Percentiles rank a stretch among this genome's conserved stretches.
Evolutionary conservation across 1,140 invertebrate genomes (phyloP).

Genomic region (Megathymus violae): DNA sequence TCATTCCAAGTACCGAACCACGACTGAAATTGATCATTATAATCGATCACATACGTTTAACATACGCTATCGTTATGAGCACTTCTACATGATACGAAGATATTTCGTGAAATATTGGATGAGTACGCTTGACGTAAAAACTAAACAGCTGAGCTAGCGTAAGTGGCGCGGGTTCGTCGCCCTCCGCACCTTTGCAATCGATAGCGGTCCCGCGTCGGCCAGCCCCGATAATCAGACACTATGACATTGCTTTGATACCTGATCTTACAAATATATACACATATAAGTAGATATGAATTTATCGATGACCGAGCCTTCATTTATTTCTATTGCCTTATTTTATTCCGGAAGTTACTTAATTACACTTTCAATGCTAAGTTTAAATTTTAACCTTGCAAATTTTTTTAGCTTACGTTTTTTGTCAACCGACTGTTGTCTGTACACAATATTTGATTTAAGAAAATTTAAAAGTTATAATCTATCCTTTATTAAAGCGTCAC

Average conservation of each 20-base stretch:
- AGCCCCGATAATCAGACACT: conserved; percentile 26
- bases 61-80: neutral
- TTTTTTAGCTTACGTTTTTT: too few species aligned
- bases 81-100: neutral
- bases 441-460: too few species aligned
- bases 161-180: conserved; percentile 51
- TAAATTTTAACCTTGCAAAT: too few species aligned
- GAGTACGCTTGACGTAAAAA: conserved; percentile 23
- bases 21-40: too few species aligned
- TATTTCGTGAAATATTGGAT: conserved; percentile 1
- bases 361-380: too few species aligned
- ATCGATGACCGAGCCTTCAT: neutral
- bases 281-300: neutral
- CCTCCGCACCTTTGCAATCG: conserved; percentile 58
- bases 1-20: too few species aligned
- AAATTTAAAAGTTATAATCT: too few species aligned
- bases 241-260: conserved; percentile 21
- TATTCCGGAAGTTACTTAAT: too few species aligned
- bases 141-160: conserved; percentile 46
- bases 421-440: too few species aligned
- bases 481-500: too few species aligned
- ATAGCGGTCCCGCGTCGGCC: conserved; percentile 40
- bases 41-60: neutral
- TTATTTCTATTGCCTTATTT: too few species aligned
- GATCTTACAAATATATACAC: conserved; percentile 1